Evolutionary conservation across 2,797 vertebrate species (phyloP), one percentile per base, ranked within the genome.

Genomic region (Urosaurus nigricauda): DNA sequence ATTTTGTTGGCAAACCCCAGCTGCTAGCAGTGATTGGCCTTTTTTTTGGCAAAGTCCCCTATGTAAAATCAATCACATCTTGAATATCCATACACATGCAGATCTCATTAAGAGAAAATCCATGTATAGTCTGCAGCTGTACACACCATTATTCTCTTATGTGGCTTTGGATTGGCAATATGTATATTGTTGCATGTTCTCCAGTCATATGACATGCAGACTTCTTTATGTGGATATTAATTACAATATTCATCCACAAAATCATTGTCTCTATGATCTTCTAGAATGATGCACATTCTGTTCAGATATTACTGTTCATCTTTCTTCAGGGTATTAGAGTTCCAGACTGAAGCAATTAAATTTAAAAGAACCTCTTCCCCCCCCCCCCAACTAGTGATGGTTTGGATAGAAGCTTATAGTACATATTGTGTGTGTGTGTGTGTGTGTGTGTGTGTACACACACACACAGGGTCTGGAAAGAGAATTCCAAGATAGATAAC

Each of bases 31-130:
- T 90, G 63, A 88, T 90, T 71, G 79, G 82, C 53, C 35, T 68
- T 47, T 89, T 19, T 89, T 83, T 87, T 91, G 71, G 53, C 88
- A 93, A 79, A 43, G 12, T 63, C 53, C 88, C 58, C 53, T 21
- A 60, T 91, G 82, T 83, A 85, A 93, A 94, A 87, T 88, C 35
- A 80, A 77, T 92, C 93, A 89, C 24, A 80, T 90, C 35, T 87
- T 93, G 84, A 56, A 47, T 81, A 89, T 90, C 58, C 73, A 90
- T 89, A 71, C 37, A 65, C 58, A 84, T 84, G 83, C 51, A 89
- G 63, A 83, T 90, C 83, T 87, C 83, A 87, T 87, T 83, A 91
- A 65, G 58, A 91, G 79, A 56, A 94, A 91, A 91, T 88, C 40
- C 60, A 83, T 86, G n/a, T 77, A 47, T 87, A 83, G 75, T 82